A percentile compares a stretch with the other conserved stretches of the same genome.
Conservation (phyloP, 1,140 invertebrate genomes). For the Ptiloglossa arizonensis region DNA sequence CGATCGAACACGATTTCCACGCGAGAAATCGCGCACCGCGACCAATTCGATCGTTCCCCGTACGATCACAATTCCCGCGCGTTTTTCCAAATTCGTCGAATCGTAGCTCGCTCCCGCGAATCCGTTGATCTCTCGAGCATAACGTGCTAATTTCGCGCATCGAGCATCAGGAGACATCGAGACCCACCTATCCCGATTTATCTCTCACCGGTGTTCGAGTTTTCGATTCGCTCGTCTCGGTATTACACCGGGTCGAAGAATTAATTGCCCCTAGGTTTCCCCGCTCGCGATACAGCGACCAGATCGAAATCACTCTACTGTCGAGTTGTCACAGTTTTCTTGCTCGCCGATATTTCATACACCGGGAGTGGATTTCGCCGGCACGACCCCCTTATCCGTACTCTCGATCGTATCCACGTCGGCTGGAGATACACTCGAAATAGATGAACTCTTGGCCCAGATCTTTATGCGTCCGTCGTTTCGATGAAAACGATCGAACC, state of each 20-base stretch:
- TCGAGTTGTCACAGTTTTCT: slow-evolving; percentile 36
- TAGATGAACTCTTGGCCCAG: slow-evolving; percentile 82
- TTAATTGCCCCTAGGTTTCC: slow-evolving; percentile 7
- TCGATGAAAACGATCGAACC: slow-evolving; percentile 52
- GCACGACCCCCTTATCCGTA: slow-evolving; percentile 67
- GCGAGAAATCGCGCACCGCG: not conserved
- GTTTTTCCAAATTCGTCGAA: too few species aligned
- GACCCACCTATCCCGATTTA: not conserved
- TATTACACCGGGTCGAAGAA: slow-evolving; percentile 24
- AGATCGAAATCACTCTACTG: slow-evolving; percentile 25
- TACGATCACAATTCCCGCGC: too few species aligned
- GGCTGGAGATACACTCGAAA: slow-evolving; percentile 77
- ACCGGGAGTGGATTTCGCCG: slow-evolving; percentile 55
- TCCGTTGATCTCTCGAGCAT: not conserved
- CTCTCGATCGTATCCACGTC: slow-evolving; percentile 77
- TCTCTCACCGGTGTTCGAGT: not conserved
- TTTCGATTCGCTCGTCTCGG: not conserved
- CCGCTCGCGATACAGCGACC: not conserved
- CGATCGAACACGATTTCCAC: not conserved
- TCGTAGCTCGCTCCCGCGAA: too few species aligned
- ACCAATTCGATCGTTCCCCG: not conserved
- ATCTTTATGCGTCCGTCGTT: slow-evolving; percentile 67
- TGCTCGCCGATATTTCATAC: slow-evolving; percentile 42
- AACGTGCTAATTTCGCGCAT: not conserved
- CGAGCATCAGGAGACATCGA: too few species aligned